Evolutionary conservation across 2,797 vertebrate species (phyloP), one percentile per base, ranked within the genome.

Genomic region (Sphenodon punctatus): DNA sequence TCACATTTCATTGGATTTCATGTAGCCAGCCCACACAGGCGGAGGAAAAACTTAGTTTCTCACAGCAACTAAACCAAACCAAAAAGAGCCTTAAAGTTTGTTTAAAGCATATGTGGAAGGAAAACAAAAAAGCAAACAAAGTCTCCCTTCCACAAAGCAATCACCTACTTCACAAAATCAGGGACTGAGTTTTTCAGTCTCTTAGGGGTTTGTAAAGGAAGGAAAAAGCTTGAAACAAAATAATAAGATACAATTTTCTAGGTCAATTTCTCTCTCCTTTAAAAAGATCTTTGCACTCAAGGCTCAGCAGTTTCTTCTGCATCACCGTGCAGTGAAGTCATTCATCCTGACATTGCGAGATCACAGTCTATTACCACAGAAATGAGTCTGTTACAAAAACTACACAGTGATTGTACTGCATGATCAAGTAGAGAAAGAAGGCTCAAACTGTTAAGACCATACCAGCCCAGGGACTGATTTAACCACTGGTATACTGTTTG

Each of bases 1-100:
- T 68, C 64, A 71, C n/a, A 48, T 63, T 68, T 91, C 82, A 86
- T 43, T 79, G 76, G 67, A 88, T 59, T 89, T 61, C 64, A 88
- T 14, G 49, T 20, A 70, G 66, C 16, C 38, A 66, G 25, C 13
- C 41, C 38, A 59, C 23, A 79, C 49, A 75, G 64, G 84, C 66
- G 72, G 39, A 74, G 64, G 58, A 88, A 67, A 14, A 13, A 82
- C 41, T 69, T 45, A 17, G 53, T 16, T 69, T 66, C 15, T 77
- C 22, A 45, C 20, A 78, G 20, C 2, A 87, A n/a, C 34, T 60
- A 66, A 38, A 48, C 27, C 17, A 77, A 88, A 78, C 3, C 34
- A 69, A 89, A 82, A 72, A 25, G 10, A 51, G 9, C 5, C 4
- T 2, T 3, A 41, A 9, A 66, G 48, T 2, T 39, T 65, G 67